Base-by-base conservation (phyloP, 2,797 vertebrate genomes). In the Sebastolobus altivelis region DNA sequence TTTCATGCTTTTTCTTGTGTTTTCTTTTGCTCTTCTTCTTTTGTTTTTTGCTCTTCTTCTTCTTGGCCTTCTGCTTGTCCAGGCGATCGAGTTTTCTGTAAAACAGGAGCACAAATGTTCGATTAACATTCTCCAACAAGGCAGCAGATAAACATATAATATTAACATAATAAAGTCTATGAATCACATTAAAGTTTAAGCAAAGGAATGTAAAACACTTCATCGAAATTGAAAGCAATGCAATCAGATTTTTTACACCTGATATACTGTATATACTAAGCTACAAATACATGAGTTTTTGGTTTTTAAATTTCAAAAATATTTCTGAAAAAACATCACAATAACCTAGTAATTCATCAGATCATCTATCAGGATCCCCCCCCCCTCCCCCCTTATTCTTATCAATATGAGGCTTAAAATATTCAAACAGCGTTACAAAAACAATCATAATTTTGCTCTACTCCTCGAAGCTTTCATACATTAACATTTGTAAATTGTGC, bases 81-180 rank as follows among this genome's bases (percentile, higher is more conserved):
- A 99, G 95, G 55, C 96, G 97, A 91, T 99, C 99, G 13, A 99
- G 95, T 94, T 99, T 99, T 94, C 99, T 99, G 82, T 58, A 63
- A 69, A 87, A 58, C 2, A 59, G 16, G n/a, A 70, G 77, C 59
- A 77, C 13, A 71, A 56, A 27, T 13, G 61, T 40, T 73, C 11
- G 55, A 29, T 63, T 54, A 18, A 62, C 5, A 60, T n/a, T 61
- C 18, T 60, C 2, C 6, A 22, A 61, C 5, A 60, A 10, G 3
- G 20, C 4, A 66, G n/a, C 9, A 8, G 16, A 83, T 6, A 52
- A 1, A 38, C 1, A 1, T 27, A 3, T 2, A 8, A 72, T 22
- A 72, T 69, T 0, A 52, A 8, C 31, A n/a, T n/a, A 46, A 37
- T 29, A 3, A 18, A 25, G 10, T 59, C 3, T 6, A 22, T 63